Base-by-base conservation (phyloP, 2,113 vertebrate species). In the Todiramphus saurophagus region DNA sequence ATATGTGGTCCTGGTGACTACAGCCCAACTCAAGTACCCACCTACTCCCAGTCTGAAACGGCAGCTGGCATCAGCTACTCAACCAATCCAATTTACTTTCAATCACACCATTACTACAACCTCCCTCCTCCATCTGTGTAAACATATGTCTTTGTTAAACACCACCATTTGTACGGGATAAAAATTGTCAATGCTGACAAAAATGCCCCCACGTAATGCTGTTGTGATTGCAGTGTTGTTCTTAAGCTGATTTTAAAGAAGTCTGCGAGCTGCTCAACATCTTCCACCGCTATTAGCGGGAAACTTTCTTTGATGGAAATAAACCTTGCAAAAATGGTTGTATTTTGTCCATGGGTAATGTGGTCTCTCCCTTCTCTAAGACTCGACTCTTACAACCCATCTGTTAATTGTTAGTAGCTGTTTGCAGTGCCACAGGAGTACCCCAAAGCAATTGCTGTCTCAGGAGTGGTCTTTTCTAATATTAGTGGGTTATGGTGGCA, bases 131-230 rank as follows among this genome's bases (percentile, higher is more conserved):
- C 96, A 95, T 95, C 95, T 97, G 94, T 92, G 93, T 94, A 97
- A 96, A 94, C 96, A 96, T 96, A 96, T 97, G 95, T 94, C 96
- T 96, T 96, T 96, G 93, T 96, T 96, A 97, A 96, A 97, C 96
- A 96, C 92, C 95, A 89, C 94, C 95, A 96, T 95, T 95, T 96
- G 93, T 86, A 95, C 83, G 81, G 93, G 89, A 94, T 96, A 96
- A 97, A 96, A 97, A 97, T 96, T 97, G 95, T 95, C 97, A 97
- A 83, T 96, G 95, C 94, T 95, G 94, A 96, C 94, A 94, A 96
- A 97, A 96, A 89, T 95, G 94, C 94, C 96, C 93, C 95, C 96
- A 96, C 95, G 59, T 96, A 95, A 96, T 94, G 92, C 94, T 95
- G 93, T 97, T 95, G 95, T 93, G 93, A 97, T 95, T 89, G 87